Conservation (phyloP, 2,797 vertebrate genomes). For the Falco biarmicus region DNA sequence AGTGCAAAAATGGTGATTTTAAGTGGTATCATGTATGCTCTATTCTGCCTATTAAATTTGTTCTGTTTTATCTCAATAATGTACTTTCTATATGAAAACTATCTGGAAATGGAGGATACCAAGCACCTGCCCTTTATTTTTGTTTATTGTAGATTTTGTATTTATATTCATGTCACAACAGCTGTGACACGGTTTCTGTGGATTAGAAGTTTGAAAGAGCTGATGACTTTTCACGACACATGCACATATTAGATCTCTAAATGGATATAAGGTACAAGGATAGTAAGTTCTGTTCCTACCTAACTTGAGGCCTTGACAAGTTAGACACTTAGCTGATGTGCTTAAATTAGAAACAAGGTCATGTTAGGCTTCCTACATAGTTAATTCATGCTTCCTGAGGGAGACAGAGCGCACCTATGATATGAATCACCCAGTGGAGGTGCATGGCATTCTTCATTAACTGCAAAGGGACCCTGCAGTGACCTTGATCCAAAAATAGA, state of each 20-base stretch:
- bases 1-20: not conserved
- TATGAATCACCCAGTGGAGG: slow-evolving; percentile 12
- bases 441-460: not conserved
- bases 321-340: not conserved
- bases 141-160: not conserved
- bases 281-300: not conserved
- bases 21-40: not conserved
- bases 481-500: slow-evolving; percentile 5
- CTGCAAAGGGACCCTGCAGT: not conserved
- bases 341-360: slow-evolving; percentile 49
- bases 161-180: not conserved
- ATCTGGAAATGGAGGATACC: not conserved
- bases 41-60: not conserved
- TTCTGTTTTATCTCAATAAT: not conserved
- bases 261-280: not conserved
- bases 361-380: not conserved
- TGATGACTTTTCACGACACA: not conserved
- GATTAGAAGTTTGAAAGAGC: not conserved
- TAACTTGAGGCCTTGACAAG: not conserved
- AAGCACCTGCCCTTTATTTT: not conserved
- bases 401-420: not conserved
- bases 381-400: not conserved
- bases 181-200: not conserved
- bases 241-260: not conserved
- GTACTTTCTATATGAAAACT: not conserved